A percentile compares a stretch with the other conserved stretches of the same genome.
Evolutionary conservation across 2,888 invertebrate species (phyloP).

Genomic region (Ommatoiulus sabulosus): DNA sequence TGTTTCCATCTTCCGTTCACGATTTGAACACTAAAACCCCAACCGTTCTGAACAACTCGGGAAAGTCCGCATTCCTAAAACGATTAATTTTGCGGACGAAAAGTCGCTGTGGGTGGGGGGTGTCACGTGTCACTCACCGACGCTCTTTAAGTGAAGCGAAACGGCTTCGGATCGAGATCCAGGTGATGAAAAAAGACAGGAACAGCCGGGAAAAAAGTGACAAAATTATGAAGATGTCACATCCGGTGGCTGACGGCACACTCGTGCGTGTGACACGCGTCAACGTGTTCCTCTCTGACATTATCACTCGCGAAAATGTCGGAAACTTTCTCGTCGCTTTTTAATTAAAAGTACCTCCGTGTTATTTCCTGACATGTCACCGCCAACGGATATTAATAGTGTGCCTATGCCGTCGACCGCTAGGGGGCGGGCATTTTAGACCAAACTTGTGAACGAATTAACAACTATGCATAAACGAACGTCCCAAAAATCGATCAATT

Average conservation of each 20-base stretch:
- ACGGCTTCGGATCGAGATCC: not conserved
- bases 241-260: conserved; percentile 17
- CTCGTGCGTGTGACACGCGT: not conserved
- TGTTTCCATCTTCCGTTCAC: not conserved
- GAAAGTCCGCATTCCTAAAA: not conserved
- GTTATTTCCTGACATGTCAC: conserved; percentile 32
- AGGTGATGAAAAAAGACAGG: not conserved
- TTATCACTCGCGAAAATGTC: not conserved
- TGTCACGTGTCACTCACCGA: not conserved
- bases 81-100: not conserved
- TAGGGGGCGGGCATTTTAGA: not conserved
- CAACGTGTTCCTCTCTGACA: conserved; percentile 12
- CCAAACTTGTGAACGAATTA: not conserved
- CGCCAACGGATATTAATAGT: not conserved
- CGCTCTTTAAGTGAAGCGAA: not conserved
- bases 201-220: not conserved
- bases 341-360: conserved; percentile 23
- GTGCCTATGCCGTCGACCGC: not conserved
- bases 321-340: conserved; percentile 10
- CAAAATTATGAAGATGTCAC: conserved; percentile 48
- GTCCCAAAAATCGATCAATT: too few relatives aligned
- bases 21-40: not conserved
- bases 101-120: not conserved
- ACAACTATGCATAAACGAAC: not conserved
- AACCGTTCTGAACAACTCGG: not conserved